phyloP scores from a whole-genome alignment of 2,888 invertebrate genomes.

The Pseudolycoriella hygida region DNA sequence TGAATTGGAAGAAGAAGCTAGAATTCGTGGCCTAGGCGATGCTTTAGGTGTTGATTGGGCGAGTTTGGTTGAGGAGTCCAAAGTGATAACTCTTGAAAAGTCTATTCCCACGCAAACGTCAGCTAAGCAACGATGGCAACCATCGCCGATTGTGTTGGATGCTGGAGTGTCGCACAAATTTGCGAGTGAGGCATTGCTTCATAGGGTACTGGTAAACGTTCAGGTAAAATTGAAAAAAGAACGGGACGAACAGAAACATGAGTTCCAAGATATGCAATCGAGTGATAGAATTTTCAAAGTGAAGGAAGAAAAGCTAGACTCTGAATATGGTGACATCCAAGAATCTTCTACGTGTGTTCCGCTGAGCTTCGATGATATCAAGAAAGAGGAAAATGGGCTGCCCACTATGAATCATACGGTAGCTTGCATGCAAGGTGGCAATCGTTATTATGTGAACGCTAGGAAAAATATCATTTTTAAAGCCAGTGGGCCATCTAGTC shows the following conservation, averaged over 20 bases:
- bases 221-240: constrained; percentile 20
- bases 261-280: neutral
- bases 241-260: constrained; percentile 7
- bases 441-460: constrained; percentile 38
- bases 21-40: constrained; percentile 56
- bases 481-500: constrained; percentile 56
- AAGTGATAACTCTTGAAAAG: constrained; percentile 24
- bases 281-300: neutral
- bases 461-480: constrained; percentile 45
- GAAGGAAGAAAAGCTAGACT: neutral
- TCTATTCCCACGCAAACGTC: constrained; percentile 28
- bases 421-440: constrained; percentile 39
- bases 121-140: constrained; percentile 63
- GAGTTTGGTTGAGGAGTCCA: constrained; percentile 65
- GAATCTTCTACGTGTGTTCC: neutral
- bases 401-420: constrained; percentile 16
- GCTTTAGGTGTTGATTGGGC: constrained; percentile 95
- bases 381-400: constrained; percentile 16
- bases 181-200: constrained; percentile 47
- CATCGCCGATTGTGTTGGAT: constrained; percentile 58
- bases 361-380: constrained; percentile 22
- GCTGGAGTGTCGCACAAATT: constrained; percentile 64
- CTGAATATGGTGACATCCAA: neutral
- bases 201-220: constrained; percentile 24
- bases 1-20: constrained; percentile 72